Base-by-base conservation (phyloP, 2,888 invertebrate species). In the Lithophane semibrunnea region DNA sequence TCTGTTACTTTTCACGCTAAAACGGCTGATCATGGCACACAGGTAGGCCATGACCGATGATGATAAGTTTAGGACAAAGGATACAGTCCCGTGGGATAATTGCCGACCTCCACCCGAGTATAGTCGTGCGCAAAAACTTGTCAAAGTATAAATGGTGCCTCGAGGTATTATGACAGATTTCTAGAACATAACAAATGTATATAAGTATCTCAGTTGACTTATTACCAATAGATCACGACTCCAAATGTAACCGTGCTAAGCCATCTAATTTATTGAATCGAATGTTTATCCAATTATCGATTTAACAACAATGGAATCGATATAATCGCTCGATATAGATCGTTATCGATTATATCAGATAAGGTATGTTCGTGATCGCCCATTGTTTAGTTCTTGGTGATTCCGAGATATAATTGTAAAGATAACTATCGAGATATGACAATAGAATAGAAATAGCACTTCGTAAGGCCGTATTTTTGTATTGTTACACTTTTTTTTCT, bases 221-320 rank as follows among this genome's bases (percentile, higher is more conserved):
- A 83, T 86, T 77, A 67, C 63, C 66, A 83, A 86, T 82, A 84
- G 83, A 83, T 83, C 89, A 88, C 85, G 84, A 86, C 42, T 85
- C 65, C 29, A 82, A 84, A 85, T 74, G 79, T 78, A 79, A 81
- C 79, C 73, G 88, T 80, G 82, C 78, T 82, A 84, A 84, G 85
- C 77, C 79, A 81, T 86, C 83, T 87, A 86, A 87, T 88, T 87
- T 88, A 88, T 87, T 83, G 80, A 85, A 85, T 81, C 86, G 88
- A 88, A 87, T 88, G 85, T 88, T 88, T 86, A 86, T 88, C 88
- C 89, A 89, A 88, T 88, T 88, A 88, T 84, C 88, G 88, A 89
- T 88, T 80, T 85, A 83, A 81, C 82, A 86, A 88, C 88, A 88
- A 89, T 89, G 88, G 85, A 75, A 83, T 89, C 83, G 88, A 88